These are phyloP conservation scores for Marcusenius ussheri DNA, from an alignment of 2,113 vertebrate genomes.

Conservation along the genomic window DNA sequence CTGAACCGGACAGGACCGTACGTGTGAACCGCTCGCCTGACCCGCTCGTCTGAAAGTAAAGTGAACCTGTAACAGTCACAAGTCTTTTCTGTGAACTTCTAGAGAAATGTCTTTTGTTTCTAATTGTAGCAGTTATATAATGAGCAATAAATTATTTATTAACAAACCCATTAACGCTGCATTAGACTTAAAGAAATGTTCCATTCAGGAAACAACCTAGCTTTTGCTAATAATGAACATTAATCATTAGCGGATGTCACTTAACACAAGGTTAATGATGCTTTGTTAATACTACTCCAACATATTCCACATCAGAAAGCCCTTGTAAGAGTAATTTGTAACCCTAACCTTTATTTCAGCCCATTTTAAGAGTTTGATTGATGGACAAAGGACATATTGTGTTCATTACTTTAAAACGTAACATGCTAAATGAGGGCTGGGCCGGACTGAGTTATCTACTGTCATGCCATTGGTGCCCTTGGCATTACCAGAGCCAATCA, in stretches of 20 bases:
- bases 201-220: conserved; percentile 63
- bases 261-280: conserved; percentile 69
- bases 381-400: conserved; percentile 56
- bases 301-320: conserved; percentile 59
- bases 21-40: background rate
- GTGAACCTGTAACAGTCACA: conserved; percentile 20
- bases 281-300: conserved; percentile 62
- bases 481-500: conserved; percentile 49
- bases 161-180: conserved; percentile 60
- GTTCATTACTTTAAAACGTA: conserved; percentile 63
- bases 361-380: conserved; percentile 49
- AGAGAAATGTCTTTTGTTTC: conserved; percentile 39
- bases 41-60: background rate
- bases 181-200: conserved; percentile 56
- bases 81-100: conserved; percentile 43
- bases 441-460: conserved; percentile 33
- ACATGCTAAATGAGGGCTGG: conserved; percentile 52
- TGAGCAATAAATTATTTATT: conserved; percentile 57
- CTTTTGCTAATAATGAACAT: conserved; percentile 66
- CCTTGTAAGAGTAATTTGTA: conserved; percentile 50
- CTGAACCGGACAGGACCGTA: conserved; percentile 29
- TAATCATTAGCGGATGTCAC: conserved; percentile 59
- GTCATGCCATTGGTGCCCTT: conserved; percentile 48
- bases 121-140: conserved; percentile 9
- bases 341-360: conserved; percentile 47